These are phyloP conservation scores for Heteromyza rotundicornis DNA, from an alignment of 2,888 invertebrate species.

Conservation along the genomic window DNA sequence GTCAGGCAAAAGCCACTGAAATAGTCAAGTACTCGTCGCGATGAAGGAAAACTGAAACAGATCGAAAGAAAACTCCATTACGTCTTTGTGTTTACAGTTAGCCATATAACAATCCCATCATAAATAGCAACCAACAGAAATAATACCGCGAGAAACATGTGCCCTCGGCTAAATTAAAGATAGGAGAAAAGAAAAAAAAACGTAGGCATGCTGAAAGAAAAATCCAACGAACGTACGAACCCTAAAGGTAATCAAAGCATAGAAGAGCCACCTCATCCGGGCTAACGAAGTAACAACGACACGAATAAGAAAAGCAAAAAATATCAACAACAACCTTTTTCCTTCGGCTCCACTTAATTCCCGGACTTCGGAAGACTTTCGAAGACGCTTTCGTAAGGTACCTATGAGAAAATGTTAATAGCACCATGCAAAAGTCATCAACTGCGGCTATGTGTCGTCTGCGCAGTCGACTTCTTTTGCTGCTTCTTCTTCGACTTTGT, in stretches of 20 bases:
- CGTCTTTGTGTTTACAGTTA: slow-evolving; percentile 25
- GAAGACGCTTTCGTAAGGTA: too few relatives aligned
- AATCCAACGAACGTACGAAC: background rate
- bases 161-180: slow-evolving; percentile 15
- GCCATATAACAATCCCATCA: slow-evolving; percentile 21
- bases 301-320: slow-evolving; percentile 10
- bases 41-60: slow-evolving; percentile 13
- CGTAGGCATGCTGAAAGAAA: too few relatives aligned
- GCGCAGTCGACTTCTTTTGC: background rate
- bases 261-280: slow-evolving; percentile 22
- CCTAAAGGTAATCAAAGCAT: slow-evolving; percentile 12
- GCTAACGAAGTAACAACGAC: slow-evolving; percentile 6
- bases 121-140: slow-evolving; percentile 14
- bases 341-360: slow-evolving; percentile 8
- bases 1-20: background rate
- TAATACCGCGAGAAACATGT: slow-evolving; percentile 4
- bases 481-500: background rate
- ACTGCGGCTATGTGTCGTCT: background rate
- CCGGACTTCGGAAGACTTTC: background rate
- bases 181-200: background rate
- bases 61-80: slow-evolving; percentile 4
- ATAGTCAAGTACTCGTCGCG: background rate
- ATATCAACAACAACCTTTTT: slow-evolving; percentile 5
- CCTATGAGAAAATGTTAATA: slow-evolving; percentile 12
- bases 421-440: too few relatives aligned